Percentiles rank a stretch among this genome's conserved stretches.
These are phyloP conservation scores for Pegea sp. DNA, from an alignment of 23 tunicate species.

Conservation along the genomic window DNA sequence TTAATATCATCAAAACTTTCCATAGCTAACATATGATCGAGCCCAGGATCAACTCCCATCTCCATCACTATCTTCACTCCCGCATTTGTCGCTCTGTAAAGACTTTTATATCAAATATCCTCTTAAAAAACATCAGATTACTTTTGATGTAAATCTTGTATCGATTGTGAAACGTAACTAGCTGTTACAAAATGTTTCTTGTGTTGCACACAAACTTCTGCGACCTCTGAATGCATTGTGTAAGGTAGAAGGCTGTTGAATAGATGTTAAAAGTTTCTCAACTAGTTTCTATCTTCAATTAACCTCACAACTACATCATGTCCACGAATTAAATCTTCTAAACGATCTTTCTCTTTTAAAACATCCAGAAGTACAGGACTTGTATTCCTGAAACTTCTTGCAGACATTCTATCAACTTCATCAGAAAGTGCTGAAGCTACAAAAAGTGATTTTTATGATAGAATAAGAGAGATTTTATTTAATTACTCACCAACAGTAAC, in stretches of 20 bases:
- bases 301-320: slow-evolving; percentile 89
- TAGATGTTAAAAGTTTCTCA: neutral
- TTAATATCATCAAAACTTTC: slow-evolving; percentile 76
- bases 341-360: slow-evolving; percentile 21
- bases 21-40: slow-evolving; percentile 99
- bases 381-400: slow-evolving; percentile 18
- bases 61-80: slow-evolving; percentile 78
- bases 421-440: slow-evolving; percentile 16
- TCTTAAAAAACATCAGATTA: no score
- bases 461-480: neutral
- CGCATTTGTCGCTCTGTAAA: slow-evolving; percentile 53
- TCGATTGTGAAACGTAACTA: slow-evolving; percentile 38
- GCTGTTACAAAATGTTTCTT: slow-evolving; percentile 82
- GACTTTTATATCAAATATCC: no score
- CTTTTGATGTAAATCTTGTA: slow-evolving; percentile 34
- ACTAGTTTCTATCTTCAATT: neutral
- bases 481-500: slow-evolving; percentile 95
- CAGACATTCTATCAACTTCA: slow-evolving; percentile 18
- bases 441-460: neutral
- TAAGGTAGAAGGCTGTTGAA: slow-evolving; percentile 62
- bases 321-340: slow-evolving; percentile 45
- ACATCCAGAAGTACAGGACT: slow-evolving; percentile 57
- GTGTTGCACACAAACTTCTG: slow-evolving; percentile 28
- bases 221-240: slow-evolving; percentile 41
- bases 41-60: slow-evolving; percentile 92